Evolutionary conservation across 1,140 invertebrate genomes (phyloP).

Genomic region (Lepidurus couesii): DNA sequence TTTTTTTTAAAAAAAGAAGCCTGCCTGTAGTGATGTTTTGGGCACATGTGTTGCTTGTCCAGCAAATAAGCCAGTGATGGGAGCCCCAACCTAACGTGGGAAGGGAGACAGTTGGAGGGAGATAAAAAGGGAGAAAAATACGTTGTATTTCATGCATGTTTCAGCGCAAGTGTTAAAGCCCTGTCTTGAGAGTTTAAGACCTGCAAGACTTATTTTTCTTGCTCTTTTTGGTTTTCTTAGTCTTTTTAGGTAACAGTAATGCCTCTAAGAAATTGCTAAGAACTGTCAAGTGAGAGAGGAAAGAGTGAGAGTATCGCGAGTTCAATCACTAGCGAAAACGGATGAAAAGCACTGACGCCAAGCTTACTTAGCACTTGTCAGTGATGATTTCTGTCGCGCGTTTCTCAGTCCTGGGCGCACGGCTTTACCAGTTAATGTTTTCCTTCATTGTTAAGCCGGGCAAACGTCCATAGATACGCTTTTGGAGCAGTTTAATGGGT

Average conservation of each 20-base stretch:
- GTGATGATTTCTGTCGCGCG: not conserved
- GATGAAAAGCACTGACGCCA: not conserved
- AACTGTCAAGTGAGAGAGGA: no score
- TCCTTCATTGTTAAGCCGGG: not conserved
- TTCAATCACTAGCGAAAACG: not conserved
- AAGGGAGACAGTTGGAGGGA: not conserved
- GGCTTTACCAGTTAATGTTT: not conserved
- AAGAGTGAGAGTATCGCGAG: no score
- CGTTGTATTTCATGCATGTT: not conserved
- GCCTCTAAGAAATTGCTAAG: not conserved
- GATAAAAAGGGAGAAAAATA: not conserved
- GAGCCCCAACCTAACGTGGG: not conserved
- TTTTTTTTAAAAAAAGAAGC: no score
- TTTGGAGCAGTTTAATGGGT: no score
- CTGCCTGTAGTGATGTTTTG: not conserved
- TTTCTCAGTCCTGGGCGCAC: no score
- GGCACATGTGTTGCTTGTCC: conserved; percentile 16
- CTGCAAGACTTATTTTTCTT: not conserved
- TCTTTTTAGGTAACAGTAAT: not conserved
- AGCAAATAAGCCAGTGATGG: conserved; percentile 13
- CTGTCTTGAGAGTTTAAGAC: not conserved
- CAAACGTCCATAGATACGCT: not conserved
- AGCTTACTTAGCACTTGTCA: conserved; percentile 13
- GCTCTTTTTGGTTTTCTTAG: not conserved
- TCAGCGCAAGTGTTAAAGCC: not conserved